Evolutionary conservation across 2,888 invertebrate species (phyloP), one percentile per base, ranked within the genome.

Genomic region (Sisyra terminalis): DNA sequence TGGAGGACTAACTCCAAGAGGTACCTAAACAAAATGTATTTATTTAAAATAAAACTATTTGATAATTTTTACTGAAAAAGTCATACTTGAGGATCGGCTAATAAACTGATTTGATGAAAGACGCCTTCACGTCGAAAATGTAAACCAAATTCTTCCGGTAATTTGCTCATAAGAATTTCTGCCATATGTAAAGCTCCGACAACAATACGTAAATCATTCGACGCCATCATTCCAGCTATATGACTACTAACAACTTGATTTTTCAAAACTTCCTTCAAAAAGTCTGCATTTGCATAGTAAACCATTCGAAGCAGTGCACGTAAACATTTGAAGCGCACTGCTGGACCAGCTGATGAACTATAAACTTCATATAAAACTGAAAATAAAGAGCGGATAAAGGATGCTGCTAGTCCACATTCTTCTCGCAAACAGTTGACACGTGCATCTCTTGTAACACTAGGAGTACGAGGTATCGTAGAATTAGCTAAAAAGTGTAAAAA

Each of bases 171-270:
- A 47, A 98, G 67, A 52, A 97, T 89, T 62, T 92, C 89, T 4
- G 93, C 92, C 76, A 98, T 85, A 66, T 98, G 97, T 41, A 97
- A 68, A 34, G 96, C 93, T 42, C 93, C 93, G 39, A 97, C 94
- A 35, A 96, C 92, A 56, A 97, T 93, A 55, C 93, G 79, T 47
- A 97, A 71, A 67, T 97, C 97, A 59, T 83, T 87, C 3, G 94
- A 94, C 1, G 94, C 93, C 76, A 97, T 78, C 94, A 97, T 97
- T 45, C 93, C 93, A 24, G 96, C 96, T 57, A 97, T 89, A 63
- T 97, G 94, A 53, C 94, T 94, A 46, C 90, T 89, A 44, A 93
- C 89, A 49, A 87, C 75, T 60, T 78, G 77, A 55, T 75, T 75
- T 53, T 75, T 76, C 45, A 78, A 57, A 44, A 71, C 67, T 50